Percentiles rank a stretch among this genome's conserved stretches.
These are phyloP conservation scores for Triplophysa dalaica DNA, from an alignment of 2,113 vertebrate species.

Conservation along the genomic window DNA sequence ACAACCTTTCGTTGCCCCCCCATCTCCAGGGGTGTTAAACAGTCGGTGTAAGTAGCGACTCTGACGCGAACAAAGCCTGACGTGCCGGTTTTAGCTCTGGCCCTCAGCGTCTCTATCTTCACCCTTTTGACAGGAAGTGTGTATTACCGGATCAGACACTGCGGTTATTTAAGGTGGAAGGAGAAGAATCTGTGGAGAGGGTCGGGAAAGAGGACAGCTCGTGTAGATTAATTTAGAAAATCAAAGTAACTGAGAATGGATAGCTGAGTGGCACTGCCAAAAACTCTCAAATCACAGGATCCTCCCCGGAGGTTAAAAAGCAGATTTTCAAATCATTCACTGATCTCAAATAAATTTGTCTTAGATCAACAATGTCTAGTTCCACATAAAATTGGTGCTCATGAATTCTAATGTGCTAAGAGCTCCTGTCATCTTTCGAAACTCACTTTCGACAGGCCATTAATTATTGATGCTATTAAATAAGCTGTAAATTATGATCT, in stretches of 20 bases:
- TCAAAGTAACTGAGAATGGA: constrained; percentile 49
- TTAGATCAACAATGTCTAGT: constrained; percentile 31
- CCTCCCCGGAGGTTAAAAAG: constrained; percentile 43
- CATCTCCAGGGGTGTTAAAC: constrained; percentile 14
- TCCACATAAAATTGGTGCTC: not conserved
- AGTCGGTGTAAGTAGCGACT: constrained; percentile 2
- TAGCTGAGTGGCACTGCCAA: constrained; percentile 35
- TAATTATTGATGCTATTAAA: constrained; percentile 21
- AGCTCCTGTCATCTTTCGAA: not conserved
- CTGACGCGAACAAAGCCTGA: not conserved
- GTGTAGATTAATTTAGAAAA: constrained; percentile 50
- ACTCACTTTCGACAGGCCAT: not conserved
- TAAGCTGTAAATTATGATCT: not conserved
- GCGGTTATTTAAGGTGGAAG: not conserved
- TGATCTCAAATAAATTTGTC: constrained; percentile 20
- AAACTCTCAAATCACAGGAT: constrained; percentile 47
- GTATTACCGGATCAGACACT: not conserved
- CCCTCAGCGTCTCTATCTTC: not conserved
- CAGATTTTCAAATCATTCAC: constrained; percentile 35
- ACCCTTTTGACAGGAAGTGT: not conserved
- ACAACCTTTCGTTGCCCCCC: constrained; percentile 17
- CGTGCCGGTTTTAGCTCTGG: not conserved
- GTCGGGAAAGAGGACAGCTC: constrained; percentile 23
- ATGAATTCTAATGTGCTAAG: constrained; percentile 6
- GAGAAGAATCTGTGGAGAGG: constrained; percentile 6